Base-by-base conservation (phyloP, 1,140 invertebrate species). In the Plodia interpunctella region DNA sequence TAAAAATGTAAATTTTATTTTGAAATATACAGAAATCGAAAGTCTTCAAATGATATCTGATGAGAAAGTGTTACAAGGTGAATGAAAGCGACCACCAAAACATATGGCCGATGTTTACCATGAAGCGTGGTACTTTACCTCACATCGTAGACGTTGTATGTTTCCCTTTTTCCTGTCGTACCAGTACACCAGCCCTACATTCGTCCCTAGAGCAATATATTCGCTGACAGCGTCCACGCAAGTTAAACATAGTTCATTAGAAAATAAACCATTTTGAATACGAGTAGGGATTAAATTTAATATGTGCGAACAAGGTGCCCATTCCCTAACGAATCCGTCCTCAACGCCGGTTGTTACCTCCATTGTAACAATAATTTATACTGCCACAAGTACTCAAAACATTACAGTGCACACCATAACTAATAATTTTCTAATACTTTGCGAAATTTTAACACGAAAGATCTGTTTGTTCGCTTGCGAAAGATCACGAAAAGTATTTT, bases 141-240 rank as follows among this genome's bases (percentile, higher is more conserved):
- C 95, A 72, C 94, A 94, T 75, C 93, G 89, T 2, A 97, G 85
- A 70, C 94, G 93, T 76, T 97, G 94, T 57, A 97, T 90, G 70
- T 94, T 92, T 21, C 93, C 93, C 44, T 92, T 94, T 54, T 93
- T 93, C 68, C 97, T 91, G 78, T 96, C 93, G 83, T 94, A 97
- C 93, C 97, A 95, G 80, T 96, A 98, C 13, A 97, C 92, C 44
- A 97, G 88, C 0, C 97, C 97, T 30, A 94, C 92, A 89, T 97
- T 97, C 8, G 95, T 96, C 0, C 96, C 97, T 32, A 98, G 80
- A 4, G 94, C 96, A 60, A 98, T 92, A 80, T 94, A 97, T 68
- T 96, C 94, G 10, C 93, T 90, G 18, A 95, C 90, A 13, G 92
- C 94, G 90, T 96, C 95, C n/a, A 98, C 91, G 77, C 96, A 97